Percentiles rank a stretch among this genome's conserved stretches.
Conservation (phyloP, 2,113 vertebrate species). For the Dasyprocta punctata region DNA sequence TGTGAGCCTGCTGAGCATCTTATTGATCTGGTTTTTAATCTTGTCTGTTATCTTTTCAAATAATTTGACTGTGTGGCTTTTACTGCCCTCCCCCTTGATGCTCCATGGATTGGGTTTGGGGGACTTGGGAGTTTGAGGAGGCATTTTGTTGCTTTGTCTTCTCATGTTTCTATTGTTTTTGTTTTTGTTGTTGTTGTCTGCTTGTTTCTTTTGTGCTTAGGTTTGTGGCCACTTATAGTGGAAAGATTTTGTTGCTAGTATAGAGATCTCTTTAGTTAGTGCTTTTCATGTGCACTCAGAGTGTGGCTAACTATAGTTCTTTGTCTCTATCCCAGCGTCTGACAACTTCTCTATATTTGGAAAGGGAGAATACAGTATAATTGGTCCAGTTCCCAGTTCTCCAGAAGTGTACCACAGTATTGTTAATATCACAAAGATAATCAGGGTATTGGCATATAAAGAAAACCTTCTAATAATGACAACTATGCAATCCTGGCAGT, state of each 20-base stretch:
- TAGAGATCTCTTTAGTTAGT: background rate
- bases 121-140: background rate
- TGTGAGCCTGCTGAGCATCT: background rate
- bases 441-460: background rate
- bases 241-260: background rate
- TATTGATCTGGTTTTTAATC: background rate
- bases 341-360: no score
- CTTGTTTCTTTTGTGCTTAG: no score
- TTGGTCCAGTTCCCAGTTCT: no score
- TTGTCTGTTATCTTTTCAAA: background rate
- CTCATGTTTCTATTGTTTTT: no score
- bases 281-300: background rate
- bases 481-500: background rate
- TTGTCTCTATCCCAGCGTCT: no score
- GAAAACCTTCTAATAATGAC: background rate
- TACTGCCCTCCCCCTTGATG: background rate
- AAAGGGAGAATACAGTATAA: no score
- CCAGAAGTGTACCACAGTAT: background rate
- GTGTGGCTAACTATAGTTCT: background rate
- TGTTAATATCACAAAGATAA: background rate
- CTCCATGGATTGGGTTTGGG: background rate
- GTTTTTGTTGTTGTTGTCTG: no score
- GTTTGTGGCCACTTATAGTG: background rate
- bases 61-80: background rate
- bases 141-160: no score